Conservation (phyloP, 2,888 invertebrate genomes). For the Melinaea marsaeus region DNA sequence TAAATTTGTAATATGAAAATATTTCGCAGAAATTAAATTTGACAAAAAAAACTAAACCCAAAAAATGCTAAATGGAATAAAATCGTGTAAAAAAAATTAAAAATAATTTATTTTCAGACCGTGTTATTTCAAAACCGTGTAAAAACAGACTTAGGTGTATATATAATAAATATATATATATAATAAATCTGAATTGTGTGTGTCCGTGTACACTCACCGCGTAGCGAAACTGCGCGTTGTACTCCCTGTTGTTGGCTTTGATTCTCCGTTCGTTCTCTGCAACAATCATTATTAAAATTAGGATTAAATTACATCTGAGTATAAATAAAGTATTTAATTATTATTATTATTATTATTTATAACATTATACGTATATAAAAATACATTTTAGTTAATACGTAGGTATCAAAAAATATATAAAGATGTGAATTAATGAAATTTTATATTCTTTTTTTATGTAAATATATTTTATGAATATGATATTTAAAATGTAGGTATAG, state of each 20-base stretch:
- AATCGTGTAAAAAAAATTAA: too few relatives aligned
- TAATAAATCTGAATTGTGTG: not conserved
- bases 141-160: not conserved
- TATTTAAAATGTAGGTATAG: too few relatives aligned
- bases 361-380: constrained; percentile 1
- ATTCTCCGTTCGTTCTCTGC: constrained; percentile 98
- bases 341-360: not conserved
- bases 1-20: too few relatives aligned
- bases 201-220: constrained; percentile 86
- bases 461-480: too few relatives aligned
- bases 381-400: constrained; percentile 7
- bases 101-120: too few relatives aligned
- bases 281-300: constrained; percentile 57
- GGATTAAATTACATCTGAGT: not conserved
- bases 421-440: too few relatives aligned
- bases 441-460: too few relatives aligned
- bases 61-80: too few relatives aligned
- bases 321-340: not conserved
- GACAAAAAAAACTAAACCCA: too few relatives aligned
- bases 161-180: not conserved
- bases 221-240: constrained; percentile 98
- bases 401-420: not conserved
- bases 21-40: too few relatives aligned
- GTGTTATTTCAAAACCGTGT: too few relatives aligned
- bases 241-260: constrained; percentile 96